Percentiles rank a stretch among this genome's conserved stretches.
phyloP scores from a whole-genome alignment of 2,888 invertebrate genomes.

The Aphodius granarius region DNA sequence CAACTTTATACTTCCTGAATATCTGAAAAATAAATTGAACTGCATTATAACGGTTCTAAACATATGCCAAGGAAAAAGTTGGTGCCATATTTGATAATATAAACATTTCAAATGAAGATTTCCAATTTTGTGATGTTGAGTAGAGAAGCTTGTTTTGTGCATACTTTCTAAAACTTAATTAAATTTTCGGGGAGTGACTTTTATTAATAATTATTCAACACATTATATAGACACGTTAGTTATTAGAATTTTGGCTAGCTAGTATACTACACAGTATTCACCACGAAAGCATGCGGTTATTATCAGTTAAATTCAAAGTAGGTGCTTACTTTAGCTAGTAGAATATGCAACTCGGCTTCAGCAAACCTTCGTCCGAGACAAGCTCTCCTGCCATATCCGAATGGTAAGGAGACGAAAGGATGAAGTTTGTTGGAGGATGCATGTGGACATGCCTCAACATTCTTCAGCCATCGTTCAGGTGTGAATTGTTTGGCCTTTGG shows the following conservation, averaged over 20 bases:
- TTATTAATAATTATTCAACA: no score
- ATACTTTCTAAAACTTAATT: no score
- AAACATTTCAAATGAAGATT: no score
- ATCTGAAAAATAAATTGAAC: slow-evolving; percentile 58
- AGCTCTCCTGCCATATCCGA: slow-evolving; percentile 76
- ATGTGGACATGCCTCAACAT: slow-evolving; percentile 45
- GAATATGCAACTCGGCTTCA: slow-evolving; percentile 75
- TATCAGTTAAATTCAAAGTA: background rate
- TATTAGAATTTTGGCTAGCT: background rate
- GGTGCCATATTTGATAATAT: no score
- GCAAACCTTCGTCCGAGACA: slow-evolving; percentile 81
- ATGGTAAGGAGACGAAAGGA: slow-evolving; percentile 74
- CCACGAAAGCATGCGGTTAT: background rate
- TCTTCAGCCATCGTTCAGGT: slow-evolving; percentile 79
- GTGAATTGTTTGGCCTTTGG: slow-evolving; percentile 68
- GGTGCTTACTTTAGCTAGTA: slow-evolving; percentile 67
- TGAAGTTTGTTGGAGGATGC: slow-evolving; percentile 64
- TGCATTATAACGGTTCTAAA: background rate
- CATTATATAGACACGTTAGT: background rate
- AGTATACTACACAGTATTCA: no score
- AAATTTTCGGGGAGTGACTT: no score
- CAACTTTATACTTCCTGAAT: slow-evolving; percentile 70
- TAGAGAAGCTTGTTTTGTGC: no score
- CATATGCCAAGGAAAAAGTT: background rate
- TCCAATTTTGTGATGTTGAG: no score